These are phyloP conservation scores for Micromesistius poutassou DNA, from an alignment of 2,797 vertebrate genomes.

Conservation along the genomic window DNA sequence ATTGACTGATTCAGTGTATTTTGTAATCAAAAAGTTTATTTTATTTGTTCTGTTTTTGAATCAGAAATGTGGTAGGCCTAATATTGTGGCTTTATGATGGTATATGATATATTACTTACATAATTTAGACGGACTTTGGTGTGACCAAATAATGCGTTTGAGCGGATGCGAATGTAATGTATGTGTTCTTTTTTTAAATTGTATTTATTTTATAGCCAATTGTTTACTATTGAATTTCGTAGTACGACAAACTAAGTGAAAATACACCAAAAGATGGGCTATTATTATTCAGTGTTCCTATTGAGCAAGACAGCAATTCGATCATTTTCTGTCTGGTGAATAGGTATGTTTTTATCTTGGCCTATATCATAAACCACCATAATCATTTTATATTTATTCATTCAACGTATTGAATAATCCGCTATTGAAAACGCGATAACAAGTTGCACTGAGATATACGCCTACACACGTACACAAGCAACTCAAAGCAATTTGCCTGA, in stretches of 20 bases:
- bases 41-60: constrained; percentile 37
- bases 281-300: not conserved
- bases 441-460: constrained; percentile 60
- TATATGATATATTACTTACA: constrained; percentile 37
- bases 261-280: constrained; percentile 24
- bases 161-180: constrained; percentile 60
- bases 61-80: constrained; percentile 10
- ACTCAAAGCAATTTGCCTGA: constrained; percentile 27
- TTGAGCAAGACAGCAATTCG: not conserved
- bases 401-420: not conserved
- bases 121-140: constrained; percentile 55
- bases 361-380: not conserved
- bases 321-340: not conserved
- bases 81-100: constrained; percentile 17
- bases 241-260: constrained; percentile 42
- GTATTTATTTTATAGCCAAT: constrained; percentile 73
- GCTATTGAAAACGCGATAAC: constrained; percentile 32
- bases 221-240: constrained; percentile 54
- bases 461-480: constrained; percentile 12
- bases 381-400: not conserved
- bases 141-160: constrained; percentile 67
- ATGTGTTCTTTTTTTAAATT: constrained; percentile 56
- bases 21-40: constrained; percentile 61
- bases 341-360: not conserved
- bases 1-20: constrained; percentile 57